Evolutionary conservation across 2,113 vertebrate species (phyloP).

Genomic region (Mystacornis crossleyi): DNA sequence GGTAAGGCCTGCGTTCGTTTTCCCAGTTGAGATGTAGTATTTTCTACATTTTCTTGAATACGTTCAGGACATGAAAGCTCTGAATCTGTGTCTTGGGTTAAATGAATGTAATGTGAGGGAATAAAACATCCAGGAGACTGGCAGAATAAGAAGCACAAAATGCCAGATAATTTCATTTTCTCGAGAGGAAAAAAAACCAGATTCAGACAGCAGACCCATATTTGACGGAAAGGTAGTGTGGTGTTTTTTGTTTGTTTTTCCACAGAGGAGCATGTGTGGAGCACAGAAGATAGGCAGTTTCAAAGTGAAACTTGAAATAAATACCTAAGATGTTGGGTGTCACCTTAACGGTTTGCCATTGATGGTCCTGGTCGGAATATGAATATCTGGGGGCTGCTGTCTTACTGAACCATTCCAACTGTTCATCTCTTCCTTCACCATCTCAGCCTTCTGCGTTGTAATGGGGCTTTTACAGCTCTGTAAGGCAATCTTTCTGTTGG

Average conservation of each 20-base stretch:
- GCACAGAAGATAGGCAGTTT: not conserved
- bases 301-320: not conserved
- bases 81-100: not conserved
- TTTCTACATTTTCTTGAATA: not conserved
- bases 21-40: not conserved
- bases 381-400: not conserved
- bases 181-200: not conserved
- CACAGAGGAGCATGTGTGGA: not conserved
- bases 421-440: not conserved
- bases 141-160: not conserved
- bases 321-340: not conserved
- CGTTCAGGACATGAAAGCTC: not conserved
- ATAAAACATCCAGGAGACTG: not conserved
- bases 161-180: not conserved
- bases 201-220: not conserved
- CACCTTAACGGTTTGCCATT: not conserved
- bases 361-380: not conserved
- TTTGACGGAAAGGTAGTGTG: not conserved
- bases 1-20: not conserved
- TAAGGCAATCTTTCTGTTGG: not conserved
- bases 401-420: not conserved
- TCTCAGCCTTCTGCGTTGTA: not conserved
- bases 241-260: not conserved
- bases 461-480: not conserved
- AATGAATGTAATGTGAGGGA: not conserved